Evolutionary conservation across 1,140 invertebrate genomes (phyloP), one percentile per base, ranked within the genome.

Genomic region (Sitophilus oryzae): DNA sequence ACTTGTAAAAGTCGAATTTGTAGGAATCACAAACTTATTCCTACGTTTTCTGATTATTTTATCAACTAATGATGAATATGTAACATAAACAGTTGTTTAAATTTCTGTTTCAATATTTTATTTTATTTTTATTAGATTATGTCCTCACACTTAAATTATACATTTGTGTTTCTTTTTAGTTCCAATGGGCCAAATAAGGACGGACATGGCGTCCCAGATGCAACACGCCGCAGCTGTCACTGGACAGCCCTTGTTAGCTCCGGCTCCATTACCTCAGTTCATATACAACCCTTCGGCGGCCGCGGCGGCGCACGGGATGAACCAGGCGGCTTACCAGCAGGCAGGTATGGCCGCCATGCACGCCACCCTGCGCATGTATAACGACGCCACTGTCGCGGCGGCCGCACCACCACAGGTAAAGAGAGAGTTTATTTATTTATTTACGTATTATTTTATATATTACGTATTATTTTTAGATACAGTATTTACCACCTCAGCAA

Each of bases 241-340:
- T 30, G 89, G 89, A 1, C 89, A 90, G 67, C 89, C 89, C 3
- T 73, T 93, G 44, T 73, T 92, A 60, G 84, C 88, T 23, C 85
- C 87, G 9, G 84, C 82, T 3, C 85, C 88, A 14, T 66, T 83
- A 62, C 80, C 78, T 62, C 78, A 67, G 51, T 81, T 79, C 66
- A 74, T 82, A 64, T 72, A 73, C 48, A 76, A 75, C 16, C 59
- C 63, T 16, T 54, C 58, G 20, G 78, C 79, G 58, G 80, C 81
- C 62, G 77, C 81, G 59, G 78, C 81, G 67, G 78, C 74, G 50
- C 76, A 80, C 60, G 75, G 79, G 71, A 74, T 82, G 46, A 58
- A 58, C 16, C 56, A 62, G n/a, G 23, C 38, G n/a, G 52, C 56
- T 36, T 56, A 58, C 25, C 60, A 58, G 40, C 59, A 55, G 11